These are phyloP conservation scores for Otis tarda DNA, from an alignment of 2,113 vertebrate species.

Conservation along the genomic window DNA sequence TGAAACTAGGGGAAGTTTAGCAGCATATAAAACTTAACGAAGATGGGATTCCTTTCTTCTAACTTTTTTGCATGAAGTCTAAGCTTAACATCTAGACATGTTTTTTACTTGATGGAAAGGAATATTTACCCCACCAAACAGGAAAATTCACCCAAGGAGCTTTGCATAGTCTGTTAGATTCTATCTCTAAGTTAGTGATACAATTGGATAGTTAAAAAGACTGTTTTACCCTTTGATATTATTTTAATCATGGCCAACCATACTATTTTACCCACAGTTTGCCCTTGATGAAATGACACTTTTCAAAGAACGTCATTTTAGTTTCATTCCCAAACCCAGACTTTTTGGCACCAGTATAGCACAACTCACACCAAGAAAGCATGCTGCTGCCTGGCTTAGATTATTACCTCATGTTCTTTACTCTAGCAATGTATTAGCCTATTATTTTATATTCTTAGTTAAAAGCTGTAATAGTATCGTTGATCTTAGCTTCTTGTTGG, in stretches of 20 bases:
- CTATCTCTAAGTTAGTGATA: neutral
- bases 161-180: neutral
- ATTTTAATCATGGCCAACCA: neutral
- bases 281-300: conserved; percentile 1
- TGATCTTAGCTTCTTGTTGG: neutral
- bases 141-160: neutral
- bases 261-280: neutral
- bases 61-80: neutral
- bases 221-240: neutral
- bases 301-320: neutral
- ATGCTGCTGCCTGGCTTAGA: neutral
- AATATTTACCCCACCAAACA: neutral
- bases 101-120: neutral
- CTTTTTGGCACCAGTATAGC: neutral
- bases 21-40: neutral
- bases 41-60: neutral
- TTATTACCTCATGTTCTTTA: neutral
- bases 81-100: neutral
- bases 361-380: neutral
- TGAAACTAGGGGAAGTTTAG: neutral
- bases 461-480: neutral
- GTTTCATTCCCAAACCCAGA: neutral
- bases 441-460: neutral
- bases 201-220: neutral
- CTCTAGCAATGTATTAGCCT: neutral